Evolutionary conservation across 2,888 invertebrate species (phyloP).

Genomic region (Drosophila colorata): DNA sequence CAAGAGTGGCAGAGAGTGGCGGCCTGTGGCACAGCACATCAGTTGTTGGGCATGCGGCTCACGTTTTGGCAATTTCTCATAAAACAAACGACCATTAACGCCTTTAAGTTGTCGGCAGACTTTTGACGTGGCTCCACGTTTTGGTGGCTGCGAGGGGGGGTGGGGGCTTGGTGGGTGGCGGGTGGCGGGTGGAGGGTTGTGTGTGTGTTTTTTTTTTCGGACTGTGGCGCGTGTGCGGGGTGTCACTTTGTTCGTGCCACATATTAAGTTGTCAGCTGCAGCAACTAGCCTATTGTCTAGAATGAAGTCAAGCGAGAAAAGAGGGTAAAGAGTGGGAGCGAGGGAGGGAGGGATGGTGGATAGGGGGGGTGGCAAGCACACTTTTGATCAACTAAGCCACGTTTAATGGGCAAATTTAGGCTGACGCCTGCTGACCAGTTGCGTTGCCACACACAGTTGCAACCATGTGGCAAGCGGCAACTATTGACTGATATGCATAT

Average conservation of each 20-base stretch:
- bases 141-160: neutral
- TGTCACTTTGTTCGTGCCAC: constrained; percentile 77
- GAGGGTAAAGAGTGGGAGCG: neutral
- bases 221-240: constrained; percentile 36
- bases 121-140: constrained; percentile 56
- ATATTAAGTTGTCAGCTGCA: constrained; percentile 75
- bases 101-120: constrained; percentile 80
- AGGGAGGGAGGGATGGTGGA: neutral
- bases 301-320: neutral
- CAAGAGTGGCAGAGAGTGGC: constrained; percentile 12
- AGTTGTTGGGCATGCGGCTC: constrained; percentile 73
- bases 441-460: constrained; percentile 26
- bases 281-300: constrained; percentile 33
- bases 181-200: neutral
- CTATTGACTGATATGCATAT: constrained; percentile 64
- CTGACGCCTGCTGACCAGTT: constrained; percentile 46
- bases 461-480: constrained; percentile 23
- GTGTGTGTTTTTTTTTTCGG: neutral
- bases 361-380: constrained; percentile 10
- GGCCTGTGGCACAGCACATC: constrained; percentile 28
- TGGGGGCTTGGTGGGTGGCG: neutral
- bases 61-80: constrained; percentile 85
- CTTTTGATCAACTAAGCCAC: constrained; percentile 71
- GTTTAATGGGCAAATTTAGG: constrained; percentile 62
- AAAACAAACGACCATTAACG: constrained; percentile 85